Base-by-base conservation (phyloP, 2,113 vertebrate genomes). In the Mesembrinibis cayennensis region DNA sequence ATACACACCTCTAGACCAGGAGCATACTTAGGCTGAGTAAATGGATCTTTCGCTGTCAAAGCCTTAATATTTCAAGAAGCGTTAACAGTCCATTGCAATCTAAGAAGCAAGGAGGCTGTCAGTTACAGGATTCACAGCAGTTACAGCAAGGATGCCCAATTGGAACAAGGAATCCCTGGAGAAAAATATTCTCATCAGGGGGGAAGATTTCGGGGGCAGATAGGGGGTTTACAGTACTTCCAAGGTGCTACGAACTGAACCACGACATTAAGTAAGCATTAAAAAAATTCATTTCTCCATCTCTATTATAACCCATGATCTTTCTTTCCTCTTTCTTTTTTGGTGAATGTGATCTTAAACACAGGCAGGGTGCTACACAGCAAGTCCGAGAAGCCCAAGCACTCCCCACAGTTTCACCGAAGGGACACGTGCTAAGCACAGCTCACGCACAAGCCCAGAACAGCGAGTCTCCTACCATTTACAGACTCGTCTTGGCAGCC, bases 361-460 rank as follows among this genome's bases (percentile, higher is more conserved):
- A 30, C 20, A 53, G 45, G 61, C 20, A 85, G 61, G 27, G 32
- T 16, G n/a, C 32, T 71, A 25, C 9, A 42, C 15, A 15, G 29
- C 34, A 45, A 17, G 9, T 40, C 13, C 23, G 78, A 71, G 40
- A 59, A 45, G 76, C 5, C 49, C 9, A 2, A 94, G 66, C 19
- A 16, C 17, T 27, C 36, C 80, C 55, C 76, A 20, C 8, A 50
- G 42, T 49, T 18, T 17, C 83, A 5, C n/a, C 1, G 0, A 49
- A 23, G 23, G 30, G 34, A 13, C 44, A 22, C 0, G 0, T 2
- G 19, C 85, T 47, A 26, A 53, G 36, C 87, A 74, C 20, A n/a
- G 65, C 85, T 34, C 56, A 14, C 78, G 4, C 34, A 1, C 23
- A n/a, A 70, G 50, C 78, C 70, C 82, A 53, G 82, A 18, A 58